These are phyloP conservation scores for Pandemis cinnamomeana DNA, from an alignment of 2,888 invertebrate species.

Conservation along the genomic window DNA sequence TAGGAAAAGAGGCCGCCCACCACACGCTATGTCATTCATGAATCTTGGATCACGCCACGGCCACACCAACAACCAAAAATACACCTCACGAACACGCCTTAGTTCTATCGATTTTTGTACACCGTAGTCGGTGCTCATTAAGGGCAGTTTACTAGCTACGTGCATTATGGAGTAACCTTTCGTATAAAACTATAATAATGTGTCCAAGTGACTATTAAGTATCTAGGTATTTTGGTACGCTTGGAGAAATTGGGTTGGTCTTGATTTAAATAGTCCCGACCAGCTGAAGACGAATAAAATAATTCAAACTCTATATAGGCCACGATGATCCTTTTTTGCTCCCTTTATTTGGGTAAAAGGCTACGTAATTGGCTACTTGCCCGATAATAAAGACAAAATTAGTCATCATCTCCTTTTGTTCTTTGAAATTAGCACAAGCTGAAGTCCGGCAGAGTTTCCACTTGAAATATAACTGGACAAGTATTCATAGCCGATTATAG, in stretches of 20 bases:
- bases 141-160: slow-evolving; percentile 3
- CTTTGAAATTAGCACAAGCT: slow-evolving; percentile 46
- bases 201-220: not conserved
- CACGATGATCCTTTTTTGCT: slow-evolving; percentile 29
- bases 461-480: not conserved
- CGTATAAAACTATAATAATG: not conserved
- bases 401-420: slow-evolving; percentile 65
- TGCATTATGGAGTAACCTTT: slow-evolving; percentile 18
- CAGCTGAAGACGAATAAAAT: not conserved
- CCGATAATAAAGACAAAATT: slow-evolving; percentile 50
- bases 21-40: slow-evolving; percentile 40
- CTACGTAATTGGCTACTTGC: slow-evolving; percentile 54
- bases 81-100: slow-evolving; percentile 56
- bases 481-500: not conserved
- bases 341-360: slow-evolving; percentile 46
- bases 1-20: not conserved
- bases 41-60: slow-evolving; percentile 48
- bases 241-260: not conserved
- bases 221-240: not conserved
- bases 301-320: not conserved
- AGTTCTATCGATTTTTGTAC: slow-evolving; percentile 55
- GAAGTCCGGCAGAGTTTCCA: not conserved
- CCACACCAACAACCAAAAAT: slow-evolving; percentile 49
- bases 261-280: not conserved
- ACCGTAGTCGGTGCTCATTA: not conserved